These are phyloP conservation scores for Volucella bombylans DNA, from an alignment of 2,888 invertebrate genomes.

Conservation along the genomic window DNA sequence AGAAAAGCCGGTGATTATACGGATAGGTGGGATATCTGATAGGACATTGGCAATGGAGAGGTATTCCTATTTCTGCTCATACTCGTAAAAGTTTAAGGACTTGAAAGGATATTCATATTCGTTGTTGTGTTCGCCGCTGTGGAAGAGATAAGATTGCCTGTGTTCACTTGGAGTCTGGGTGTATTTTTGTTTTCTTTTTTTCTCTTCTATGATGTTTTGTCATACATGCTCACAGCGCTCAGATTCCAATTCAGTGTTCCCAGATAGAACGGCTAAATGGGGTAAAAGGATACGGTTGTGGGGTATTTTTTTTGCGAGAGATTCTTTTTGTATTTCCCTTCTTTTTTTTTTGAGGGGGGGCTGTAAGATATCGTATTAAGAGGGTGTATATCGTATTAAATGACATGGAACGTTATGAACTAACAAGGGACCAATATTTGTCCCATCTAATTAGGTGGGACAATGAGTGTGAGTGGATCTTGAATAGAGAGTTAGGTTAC, in stretches of 20 bases:
- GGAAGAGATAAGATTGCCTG: slow-evolving; percentile 73
- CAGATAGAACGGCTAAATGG: slow-evolving; percentile 38
- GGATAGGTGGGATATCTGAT: slow-evolving; percentile 11
- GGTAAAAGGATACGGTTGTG: slow-evolving; percentile 60
- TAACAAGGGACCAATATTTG: slow-evolving; percentile 73
- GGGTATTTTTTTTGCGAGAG: slow-evolving; percentile 15
- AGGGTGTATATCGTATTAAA: slow-evolving; percentile 68
- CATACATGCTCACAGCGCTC: slow-evolving; percentile 41
- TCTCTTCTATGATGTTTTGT: slow-evolving; percentile 9
- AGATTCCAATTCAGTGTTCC: too few relatives aligned
- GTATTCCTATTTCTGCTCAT: slow-evolving; percentile 11
- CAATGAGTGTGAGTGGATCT: slow-evolving; percentile 33
- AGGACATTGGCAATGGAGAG: not conserved
- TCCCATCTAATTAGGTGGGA: slow-evolving; percentile 69
- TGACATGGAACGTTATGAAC: slow-evolving; percentile 72
- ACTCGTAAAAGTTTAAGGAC: slow-evolving; percentile 49
- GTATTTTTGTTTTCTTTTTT: slow-evolving; percentile 21
- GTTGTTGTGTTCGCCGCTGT: slow-evolving; percentile 63
- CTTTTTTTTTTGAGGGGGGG: not conserved
- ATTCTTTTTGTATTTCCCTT: not conserved
- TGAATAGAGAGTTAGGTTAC: slow-evolving; percentile 37
- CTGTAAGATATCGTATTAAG: slow-evolving; percentile 42
- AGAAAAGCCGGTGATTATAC: slow-evolving; percentile 4
- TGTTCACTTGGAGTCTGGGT: slow-evolving; percentile 39
- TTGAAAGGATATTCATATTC: slow-evolving; percentile 58